Evolutionary conservation across 2,113 vertebrate species (phyloP).

Genomic region (Paradisaea rubra): DNA sequence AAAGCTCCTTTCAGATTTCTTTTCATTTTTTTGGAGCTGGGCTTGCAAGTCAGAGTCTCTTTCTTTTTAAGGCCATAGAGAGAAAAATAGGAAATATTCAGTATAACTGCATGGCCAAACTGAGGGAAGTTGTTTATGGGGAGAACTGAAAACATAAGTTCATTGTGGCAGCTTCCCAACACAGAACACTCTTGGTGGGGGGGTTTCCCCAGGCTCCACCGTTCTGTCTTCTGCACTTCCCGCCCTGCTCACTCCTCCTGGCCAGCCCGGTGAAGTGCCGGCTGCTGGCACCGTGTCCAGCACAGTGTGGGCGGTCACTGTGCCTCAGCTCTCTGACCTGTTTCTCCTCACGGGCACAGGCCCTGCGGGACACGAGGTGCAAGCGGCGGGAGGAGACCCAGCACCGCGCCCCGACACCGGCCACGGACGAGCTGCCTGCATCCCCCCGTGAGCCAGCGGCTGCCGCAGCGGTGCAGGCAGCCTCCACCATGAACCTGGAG

Average conservation of each 20-base stretch:
- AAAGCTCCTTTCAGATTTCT: not conserved
- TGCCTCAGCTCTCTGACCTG: not conserved
- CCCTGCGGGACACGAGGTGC: constrained; percentile 70
- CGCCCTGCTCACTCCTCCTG: not conserved
- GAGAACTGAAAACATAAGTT: not conserved
- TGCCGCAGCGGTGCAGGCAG: not conserved
- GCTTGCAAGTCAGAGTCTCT: not conserved
- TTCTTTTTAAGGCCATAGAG: not conserved
- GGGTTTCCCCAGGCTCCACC: not conserved
- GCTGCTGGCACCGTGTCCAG: not conserved
- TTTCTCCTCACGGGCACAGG: constrained; percentile 64
- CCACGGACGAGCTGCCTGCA: not conserved
- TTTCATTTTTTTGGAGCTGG: not conserved
- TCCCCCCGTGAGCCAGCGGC: not conserved
- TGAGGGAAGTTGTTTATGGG: not conserved
- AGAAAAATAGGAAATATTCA: not conserved
- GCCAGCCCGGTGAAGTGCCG: fast-evolving
- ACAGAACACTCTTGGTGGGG: not conserved
- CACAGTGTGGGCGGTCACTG: fast-evolving
- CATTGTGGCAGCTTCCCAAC: not conserved
- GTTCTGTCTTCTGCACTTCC: not conserved
- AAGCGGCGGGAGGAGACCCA: not conserved
- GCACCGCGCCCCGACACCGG: not conserved
- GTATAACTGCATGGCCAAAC: not conserved
- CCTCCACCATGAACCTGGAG: constrained; percentile 64